These are phyloP conservation scores for Motacilla tschutschensis DNA, from an alignment of 2,113 vertebrate genomes.

Conservation along the genomic window DNA sequence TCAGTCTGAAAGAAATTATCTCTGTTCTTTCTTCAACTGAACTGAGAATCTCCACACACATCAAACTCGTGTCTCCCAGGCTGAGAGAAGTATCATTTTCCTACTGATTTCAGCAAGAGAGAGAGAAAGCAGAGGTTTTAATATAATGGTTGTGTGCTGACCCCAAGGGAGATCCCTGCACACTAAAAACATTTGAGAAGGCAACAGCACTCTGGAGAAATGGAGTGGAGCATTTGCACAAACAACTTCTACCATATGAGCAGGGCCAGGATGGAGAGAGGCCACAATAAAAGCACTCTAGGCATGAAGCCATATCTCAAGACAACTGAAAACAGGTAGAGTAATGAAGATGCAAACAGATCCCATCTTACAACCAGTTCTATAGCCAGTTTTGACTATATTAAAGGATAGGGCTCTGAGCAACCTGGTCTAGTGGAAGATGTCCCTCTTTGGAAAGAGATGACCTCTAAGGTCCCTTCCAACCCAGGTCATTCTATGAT, in stretches of 20 bases:
- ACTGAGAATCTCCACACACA: not conserved
- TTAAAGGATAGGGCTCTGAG: not conserved
- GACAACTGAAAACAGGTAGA: not conserved
- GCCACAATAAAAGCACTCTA: constrained; percentile 25
- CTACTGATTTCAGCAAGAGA: not conserved
- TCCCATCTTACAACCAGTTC: not conserved
- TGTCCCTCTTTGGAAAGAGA: not conserved
- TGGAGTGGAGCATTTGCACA: not conserved
- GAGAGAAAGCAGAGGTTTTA: not conserved
- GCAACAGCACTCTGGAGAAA: not conserved
- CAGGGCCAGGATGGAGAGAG: not conserved
- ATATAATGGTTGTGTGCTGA: not conserved
- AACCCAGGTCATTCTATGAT: not conserved
- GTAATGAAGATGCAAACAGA: not conserved
- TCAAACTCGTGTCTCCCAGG: not conserved
- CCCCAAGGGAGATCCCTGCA: not conserved
- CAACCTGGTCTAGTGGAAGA: not conserved
- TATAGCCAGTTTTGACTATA: not conserved
- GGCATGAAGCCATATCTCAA: not conserved
- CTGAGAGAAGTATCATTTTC: not conserved
- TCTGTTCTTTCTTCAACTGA: too few species aligned
- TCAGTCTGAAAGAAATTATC: too few species aligned
- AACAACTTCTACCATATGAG: not conserved
- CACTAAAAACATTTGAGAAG: not conserved
- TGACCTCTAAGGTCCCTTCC: not conserved